These are phyloP conservation scores for Erebia palarica DNA, from an alignment of 2,888 invertebrate genomes.

Conservation along the genomic window DNA sequence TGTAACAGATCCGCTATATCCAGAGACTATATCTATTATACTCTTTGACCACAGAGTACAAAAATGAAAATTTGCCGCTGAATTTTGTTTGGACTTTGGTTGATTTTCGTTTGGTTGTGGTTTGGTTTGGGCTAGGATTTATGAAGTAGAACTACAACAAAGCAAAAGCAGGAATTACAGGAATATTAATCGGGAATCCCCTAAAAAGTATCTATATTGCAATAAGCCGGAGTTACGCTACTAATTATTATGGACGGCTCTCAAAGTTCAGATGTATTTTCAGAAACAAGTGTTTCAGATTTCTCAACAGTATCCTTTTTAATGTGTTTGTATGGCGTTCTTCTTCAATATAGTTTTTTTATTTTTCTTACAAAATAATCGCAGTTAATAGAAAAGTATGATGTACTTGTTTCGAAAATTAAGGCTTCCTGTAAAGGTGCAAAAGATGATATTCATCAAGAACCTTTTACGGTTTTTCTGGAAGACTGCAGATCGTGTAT, in stretches of 20 bases:
- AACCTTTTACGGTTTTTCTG: constrained; percentile 51
- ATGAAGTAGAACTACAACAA: too few species aligned
- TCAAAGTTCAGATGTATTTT: constrained; percentile 60
- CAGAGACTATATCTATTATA: too few species aligned
- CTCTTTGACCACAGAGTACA: too few species aligned
- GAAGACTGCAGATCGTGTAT: constrained; percentile 59
- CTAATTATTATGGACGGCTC: constrained; percentile 46
- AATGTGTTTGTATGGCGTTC: constrained; percentile 1
- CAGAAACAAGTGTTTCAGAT: constrained; percentile 48
- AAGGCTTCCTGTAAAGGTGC: constrained; percentile 46
- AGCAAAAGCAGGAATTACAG: too few species aligned
- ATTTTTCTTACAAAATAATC: constrained; percentile 37
- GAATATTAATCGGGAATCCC: too few species aligned
- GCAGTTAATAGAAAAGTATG: constrained; percentile 53
- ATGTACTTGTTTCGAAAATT: constrained; percentile 52
- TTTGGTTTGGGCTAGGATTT: too few species aligned
- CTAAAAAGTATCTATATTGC: too few species aligned
- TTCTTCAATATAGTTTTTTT: neutral
- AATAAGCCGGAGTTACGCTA: too few species aligned
- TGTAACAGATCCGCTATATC: too few species aligned
- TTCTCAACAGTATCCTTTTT: constrained; percentile 54
- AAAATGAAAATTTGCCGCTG: too few species aligned
- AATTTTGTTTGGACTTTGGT: too few species aligned
- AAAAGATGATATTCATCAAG: constrained; percentile 45
- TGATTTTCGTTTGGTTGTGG: too few species aligned